Conservation (phyloP, 2,797 vertebrate species). For the Microctenopoma stevenorrisi region DNA sequence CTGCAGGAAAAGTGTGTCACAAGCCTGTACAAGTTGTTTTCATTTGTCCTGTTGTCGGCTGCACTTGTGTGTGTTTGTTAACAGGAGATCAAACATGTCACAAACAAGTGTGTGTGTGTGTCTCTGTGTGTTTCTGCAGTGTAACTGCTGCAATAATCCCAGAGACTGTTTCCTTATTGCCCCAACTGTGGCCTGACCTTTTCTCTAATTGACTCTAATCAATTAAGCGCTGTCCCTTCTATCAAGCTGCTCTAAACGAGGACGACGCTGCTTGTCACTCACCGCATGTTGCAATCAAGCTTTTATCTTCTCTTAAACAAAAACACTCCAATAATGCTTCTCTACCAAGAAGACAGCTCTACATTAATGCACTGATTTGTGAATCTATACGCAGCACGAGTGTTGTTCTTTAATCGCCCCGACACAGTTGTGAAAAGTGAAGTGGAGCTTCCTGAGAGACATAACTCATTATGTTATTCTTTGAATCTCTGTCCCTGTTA, state of each 20-base stretch:
- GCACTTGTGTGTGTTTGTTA: slow-evolving; percentile 1
- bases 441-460: too few species aligned
- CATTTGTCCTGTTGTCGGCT: slow-evolving; percentile 10
- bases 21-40: slow-evolving; percentile 1
- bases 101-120: slow-evolving; percentile 7
- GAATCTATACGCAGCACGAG: background rate
- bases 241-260: slow-evolving; percentile 44
- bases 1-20: slow-evolving; percentile 31
- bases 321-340: background rate
- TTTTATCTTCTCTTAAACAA: slow-evolving; percentile 11
- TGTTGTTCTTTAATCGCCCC: background rate
- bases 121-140: background rate
- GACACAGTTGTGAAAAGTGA: background rate
- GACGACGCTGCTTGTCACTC: slow-evolving; percentile 36
- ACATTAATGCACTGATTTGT: background rate
- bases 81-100: background rate
- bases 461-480: background rate
- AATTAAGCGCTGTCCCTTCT: slow-evolving; percentile 57
- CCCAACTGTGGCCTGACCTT: slow-evolving; percentile 74
- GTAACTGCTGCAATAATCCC: slow-evolving; percentile 23
- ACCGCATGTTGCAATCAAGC: slow-evolving; percentile 37
- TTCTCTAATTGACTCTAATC: slow-evolving; percentile 77
- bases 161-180: slow-evolving; percentile 42
- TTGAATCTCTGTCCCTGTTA: slow-evolving; percentile 11
- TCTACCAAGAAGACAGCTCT: background rate